Conservation (phyloP, 2,888 invertebrate genomes). For the Sminthurides aquaticus region DNA sequence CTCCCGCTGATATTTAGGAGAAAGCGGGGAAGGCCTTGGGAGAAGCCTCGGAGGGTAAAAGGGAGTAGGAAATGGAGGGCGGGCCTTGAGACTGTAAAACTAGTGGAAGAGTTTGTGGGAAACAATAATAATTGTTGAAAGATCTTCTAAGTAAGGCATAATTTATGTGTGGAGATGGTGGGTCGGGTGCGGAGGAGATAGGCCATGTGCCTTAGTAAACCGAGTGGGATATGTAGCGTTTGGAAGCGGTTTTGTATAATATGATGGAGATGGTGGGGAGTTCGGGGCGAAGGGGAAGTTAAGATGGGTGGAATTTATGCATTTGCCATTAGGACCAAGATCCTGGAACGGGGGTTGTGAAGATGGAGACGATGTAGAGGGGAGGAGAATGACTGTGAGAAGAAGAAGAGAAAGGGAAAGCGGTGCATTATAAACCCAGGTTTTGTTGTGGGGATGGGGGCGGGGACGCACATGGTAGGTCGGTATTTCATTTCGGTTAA, state of each 20-base stretch:
- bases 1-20: too few species aligned
- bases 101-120: constrained; percentile 19
- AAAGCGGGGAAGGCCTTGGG: too few species aligned
- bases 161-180: constrained; percentile 22
- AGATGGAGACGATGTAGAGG: too few species aligned
- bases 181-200: neutral
- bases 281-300: constrained; percentile 1
- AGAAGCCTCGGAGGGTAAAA: constrained; percentile 3
- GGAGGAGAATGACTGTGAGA: too few species aligned
- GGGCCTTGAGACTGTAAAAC: constrained; percentile 6
- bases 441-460: too few species aligned
- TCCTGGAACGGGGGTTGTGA: neutral
- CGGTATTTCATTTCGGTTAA: neutral
- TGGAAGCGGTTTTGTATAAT: too few species aligned
- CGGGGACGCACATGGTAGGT: neutral
- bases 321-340: neutral
- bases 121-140: constrained; percentile 35
- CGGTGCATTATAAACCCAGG: too few species aligned
- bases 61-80: constrained; percentile 10
- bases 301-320: neutral
- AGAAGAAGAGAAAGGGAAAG: too few species aligned
- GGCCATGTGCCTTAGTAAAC: neutral
- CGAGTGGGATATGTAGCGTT: too few species aligned
- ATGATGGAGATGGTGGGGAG: neutral
- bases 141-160: constrained; percentile 24